phyloP scores from a whole-genome alignment of 2,888 invertebrate genomes.

The Troides oblongomaculatus region DNA sequence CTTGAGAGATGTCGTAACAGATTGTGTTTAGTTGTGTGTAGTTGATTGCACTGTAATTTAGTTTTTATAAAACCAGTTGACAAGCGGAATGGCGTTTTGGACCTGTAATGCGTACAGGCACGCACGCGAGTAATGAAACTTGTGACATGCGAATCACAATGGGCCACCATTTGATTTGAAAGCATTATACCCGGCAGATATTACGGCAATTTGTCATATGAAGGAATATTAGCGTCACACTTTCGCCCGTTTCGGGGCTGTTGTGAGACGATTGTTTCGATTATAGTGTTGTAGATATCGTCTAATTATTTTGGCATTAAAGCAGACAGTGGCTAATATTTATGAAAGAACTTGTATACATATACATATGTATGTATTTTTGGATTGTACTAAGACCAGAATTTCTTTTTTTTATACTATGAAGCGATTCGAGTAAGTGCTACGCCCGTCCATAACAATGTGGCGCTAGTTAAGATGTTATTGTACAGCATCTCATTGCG shows the following conservation, averaged over 20 bases:
- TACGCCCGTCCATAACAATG: no score
- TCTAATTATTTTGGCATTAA: neutral
- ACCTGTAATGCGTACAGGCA: conserved; percentile 47
- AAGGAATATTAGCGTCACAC: conserved; percentile 71
- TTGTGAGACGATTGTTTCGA: conserved; percentile 60
- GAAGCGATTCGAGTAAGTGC: no score
- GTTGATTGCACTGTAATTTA: conserved; percentile 33
- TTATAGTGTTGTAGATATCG: conserved; percentile 32
- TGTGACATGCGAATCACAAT: conserved; percentile 63
- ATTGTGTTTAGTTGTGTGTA: conserved; percentile 33
- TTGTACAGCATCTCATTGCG: no score
- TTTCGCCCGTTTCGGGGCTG: conserved; percentile 69
- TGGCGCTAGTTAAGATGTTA: no score
- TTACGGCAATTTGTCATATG: conserved; percentile 70
- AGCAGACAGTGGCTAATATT: neutral
- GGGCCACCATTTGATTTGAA: conserved; percentile 59
- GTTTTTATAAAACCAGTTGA: conserved; percentile 37
- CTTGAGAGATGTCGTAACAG: conserved; percentile 35
- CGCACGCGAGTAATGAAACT: conserved; percentile 48
- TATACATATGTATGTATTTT: neutral
- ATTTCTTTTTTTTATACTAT: no score
- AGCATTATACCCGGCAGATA: conserved; percentile 54
- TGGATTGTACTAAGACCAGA: no score
- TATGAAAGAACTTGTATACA: neutral
- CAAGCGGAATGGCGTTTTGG: conserved; percentile 36